These are phyloP conservation scores for Ibidorhyncha struthersii DNA, from an alignment of 2,113 vertebrate genomes.

Conservation along the genomic window DNA sequence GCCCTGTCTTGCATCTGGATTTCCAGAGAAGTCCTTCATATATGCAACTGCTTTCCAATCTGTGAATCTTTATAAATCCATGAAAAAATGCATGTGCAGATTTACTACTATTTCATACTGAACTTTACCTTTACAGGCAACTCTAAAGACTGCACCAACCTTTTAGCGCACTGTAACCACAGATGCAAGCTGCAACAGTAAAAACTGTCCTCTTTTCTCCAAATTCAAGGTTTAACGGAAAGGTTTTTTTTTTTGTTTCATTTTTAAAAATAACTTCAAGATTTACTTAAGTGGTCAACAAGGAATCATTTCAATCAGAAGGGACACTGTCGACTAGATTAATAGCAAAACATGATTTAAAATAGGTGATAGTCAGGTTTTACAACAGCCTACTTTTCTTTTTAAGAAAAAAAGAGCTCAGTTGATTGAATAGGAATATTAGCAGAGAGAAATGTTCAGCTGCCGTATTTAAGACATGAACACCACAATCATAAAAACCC, in stretches of 20 bases:
- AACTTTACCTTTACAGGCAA: background rate
- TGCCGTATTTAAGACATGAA: background rate
- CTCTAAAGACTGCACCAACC: background rate
- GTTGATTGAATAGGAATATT: background rate
- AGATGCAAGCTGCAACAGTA: background rate
- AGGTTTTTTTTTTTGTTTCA: background rate
- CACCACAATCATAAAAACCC: slow-evolving; percentile 40
- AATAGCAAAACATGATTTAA: background rate
- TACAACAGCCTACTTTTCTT: background rate
- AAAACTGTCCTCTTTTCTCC: slow-evolving; percentile 1
- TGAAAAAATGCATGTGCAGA: background rate
- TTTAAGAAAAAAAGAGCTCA: background rate
- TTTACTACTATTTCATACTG: background rate
- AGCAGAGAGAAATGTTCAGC: slow-evolving; percentile 23
- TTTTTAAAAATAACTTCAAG: background rate
- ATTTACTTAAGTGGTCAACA: background rate
- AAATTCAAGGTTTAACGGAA: background rate
- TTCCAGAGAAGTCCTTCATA: background rate
- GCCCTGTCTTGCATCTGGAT: background rate
- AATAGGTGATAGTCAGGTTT: background rate
- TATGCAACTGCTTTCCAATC: background rate
- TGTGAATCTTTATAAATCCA: background rate
- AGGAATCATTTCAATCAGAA: background rate
- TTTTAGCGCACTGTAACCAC: background rate
- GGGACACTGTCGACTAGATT: background rate